A percentile compares a stretch with the other conserved stretches of the same genome.
Conservation (phyloP, 2,797 vertebrate genomes). For the Alauda arvensis region DNA sequence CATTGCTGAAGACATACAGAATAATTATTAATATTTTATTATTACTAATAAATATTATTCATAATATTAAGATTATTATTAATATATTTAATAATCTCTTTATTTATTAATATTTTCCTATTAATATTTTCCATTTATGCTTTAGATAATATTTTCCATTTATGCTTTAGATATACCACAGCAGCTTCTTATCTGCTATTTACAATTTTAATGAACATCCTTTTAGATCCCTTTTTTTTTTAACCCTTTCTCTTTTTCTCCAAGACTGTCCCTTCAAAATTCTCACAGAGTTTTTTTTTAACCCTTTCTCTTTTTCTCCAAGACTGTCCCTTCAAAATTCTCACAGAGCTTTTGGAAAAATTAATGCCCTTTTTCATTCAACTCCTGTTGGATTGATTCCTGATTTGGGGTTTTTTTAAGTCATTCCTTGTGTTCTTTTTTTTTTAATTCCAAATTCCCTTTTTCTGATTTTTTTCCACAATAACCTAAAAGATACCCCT, state of each 20-base stretch:
- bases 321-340: not conserved
- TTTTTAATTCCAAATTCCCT: not conserved
- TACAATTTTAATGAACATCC: not conserved
- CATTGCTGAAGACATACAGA: not conserved
- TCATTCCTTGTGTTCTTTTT: not conserved
- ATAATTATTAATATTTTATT: not conserved
- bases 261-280: not conserved
- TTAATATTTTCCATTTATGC: too few species aligned
- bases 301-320: not conserved
- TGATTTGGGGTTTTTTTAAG: not conserved
- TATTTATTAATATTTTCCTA: too few species aligned
- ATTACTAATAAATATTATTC: too few species aligned
- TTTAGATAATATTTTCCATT: not conserved
- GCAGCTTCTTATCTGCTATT: not conserved
- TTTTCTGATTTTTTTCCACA: not conserved
- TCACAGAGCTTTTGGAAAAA: not conserved
- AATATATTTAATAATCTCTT: too few species aligned
- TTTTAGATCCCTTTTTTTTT: not conserved
- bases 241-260: not conserved
- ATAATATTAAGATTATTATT: too few species aligned
- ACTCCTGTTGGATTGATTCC: not conserved
- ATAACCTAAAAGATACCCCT: not conserved
- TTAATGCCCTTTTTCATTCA: not conserved
- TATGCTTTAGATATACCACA: not conserved
- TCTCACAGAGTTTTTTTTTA: not conserved